Conservation (phyloP, 2,113 vertebrate genomes). For the Nothocercus nigrocapillus region DNA sequence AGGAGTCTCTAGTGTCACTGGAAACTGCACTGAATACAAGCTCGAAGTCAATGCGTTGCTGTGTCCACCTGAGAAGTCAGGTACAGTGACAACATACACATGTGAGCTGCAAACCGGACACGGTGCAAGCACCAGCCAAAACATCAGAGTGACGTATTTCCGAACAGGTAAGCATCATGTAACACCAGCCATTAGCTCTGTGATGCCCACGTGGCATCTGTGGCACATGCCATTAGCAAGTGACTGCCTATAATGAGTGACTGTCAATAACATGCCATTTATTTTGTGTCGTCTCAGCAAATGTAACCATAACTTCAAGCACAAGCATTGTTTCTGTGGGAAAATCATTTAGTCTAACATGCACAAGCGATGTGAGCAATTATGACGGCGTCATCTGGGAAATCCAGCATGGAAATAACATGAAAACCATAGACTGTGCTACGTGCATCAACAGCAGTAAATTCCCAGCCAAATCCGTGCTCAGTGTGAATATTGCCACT, state of each 20-base stretch:
- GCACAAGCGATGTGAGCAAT: constrained; percentile 66
- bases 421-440: not conserved
- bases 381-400: constrained; percentile 74
- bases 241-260: not conserved
- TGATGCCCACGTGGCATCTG: not conserved
- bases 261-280: not conserved
- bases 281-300: constrained; percentile 65
- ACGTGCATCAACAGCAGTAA: constrained; percentile 7
- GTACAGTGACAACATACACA: constrained; percentile 24
- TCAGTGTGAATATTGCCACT: constrained; percentile 49
- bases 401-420: constrained; percentile 57
- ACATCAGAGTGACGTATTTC: constrained; percentile 67
- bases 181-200: not conserved
- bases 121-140: constrained; percentile 36
- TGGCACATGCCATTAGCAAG: not conserved
- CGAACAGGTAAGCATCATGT: constrained; percentile 64
- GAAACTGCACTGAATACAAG: constrained; percentile 60
- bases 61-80: constrained; percentile 48
- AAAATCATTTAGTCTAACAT: constrained; percentile 56
- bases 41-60: constrained; percentile 5
- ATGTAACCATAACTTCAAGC: constrained; percentile 49
- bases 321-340: constrained; percentile 64
- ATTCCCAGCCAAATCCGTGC: not conserved
- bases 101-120: constrained; percentile 69
- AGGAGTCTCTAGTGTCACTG: constrained; percentile 34